Percentiles rank a stretch among this genome's conserved stretches.
Conservation (phyloP, 92 coral and sea anemone species). For the Palythoa grandis region DNA sequence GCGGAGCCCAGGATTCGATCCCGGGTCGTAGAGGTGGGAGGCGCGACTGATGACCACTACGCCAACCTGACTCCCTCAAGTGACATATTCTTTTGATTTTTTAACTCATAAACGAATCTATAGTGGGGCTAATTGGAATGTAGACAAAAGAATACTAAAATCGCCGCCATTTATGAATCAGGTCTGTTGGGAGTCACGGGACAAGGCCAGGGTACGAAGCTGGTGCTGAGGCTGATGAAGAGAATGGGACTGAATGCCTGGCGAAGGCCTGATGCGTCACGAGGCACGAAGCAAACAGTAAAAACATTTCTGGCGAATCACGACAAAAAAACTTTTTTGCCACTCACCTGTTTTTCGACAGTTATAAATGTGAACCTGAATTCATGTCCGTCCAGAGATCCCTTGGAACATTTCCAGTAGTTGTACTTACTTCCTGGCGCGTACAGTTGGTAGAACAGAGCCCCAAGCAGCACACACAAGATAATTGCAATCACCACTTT, state of each 20-base stretch:
- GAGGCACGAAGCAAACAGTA: background rate
- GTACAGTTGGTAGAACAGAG: slow-evolving; percentile 81
- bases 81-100: too few relatives aligned
- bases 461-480: slow-evolving; percentile 59
- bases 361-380: slow-evolving; percentile 86
- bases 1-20: too few relatives aligned
- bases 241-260: too few relatives aligned
- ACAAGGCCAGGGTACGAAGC: background rate
- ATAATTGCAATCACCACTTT: slow-evolving; percentile 63
- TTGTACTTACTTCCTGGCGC: slow-evolving; percentile 85
- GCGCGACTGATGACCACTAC: too few relatives aligned
- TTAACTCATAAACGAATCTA: too few relatives aligned
- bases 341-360: slow-evolving; percentile 71
- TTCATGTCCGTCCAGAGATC: slow-evolving; percentile 72
- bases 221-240: background rate
- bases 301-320: too few relatives aligned
- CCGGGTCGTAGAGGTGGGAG: too few relatives aligned
- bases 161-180: too few relatives aligned
- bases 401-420: slow-evolving; percentile 77
- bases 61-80: too few relatives aligned
- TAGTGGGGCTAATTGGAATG: too few relatives aligned
- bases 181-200: background rate
- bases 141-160: too few relatives aligned
- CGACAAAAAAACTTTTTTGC: background rate
- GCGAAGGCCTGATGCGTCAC: too few relatives aligned